Base-by-base conservation (phyloP, 2,113 vertebrate genomes). In the Odocoileus virginianus region DNA sequence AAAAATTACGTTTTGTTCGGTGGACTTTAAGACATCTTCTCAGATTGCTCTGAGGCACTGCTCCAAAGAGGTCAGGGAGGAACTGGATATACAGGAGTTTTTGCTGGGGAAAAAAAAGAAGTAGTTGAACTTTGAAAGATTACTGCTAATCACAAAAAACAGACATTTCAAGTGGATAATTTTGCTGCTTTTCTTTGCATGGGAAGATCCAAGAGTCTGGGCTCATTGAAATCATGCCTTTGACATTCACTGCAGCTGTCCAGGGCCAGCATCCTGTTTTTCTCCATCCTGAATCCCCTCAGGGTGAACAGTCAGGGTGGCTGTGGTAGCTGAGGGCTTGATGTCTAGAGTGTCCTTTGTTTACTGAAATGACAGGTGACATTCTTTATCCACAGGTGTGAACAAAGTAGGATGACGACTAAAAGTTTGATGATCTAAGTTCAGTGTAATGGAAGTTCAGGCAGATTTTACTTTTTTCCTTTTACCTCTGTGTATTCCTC, bases 1-100 rank as follows among this genome's bases (percentile, higher is more conserved):
- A 45, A 45, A 7, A 78, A 45, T 28, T 28, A 27, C 0, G 0
- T 45, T 45, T 78, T 78, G 45, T 28, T 45, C 0, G 0, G 40
- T 45, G 40, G 25, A 78, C 40, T 78, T 78, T 6, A 45, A 45
- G 74, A 78, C 23, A 78, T 14, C 13, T 7, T 45, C 74, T 45
- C 74, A 28, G 40, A 78, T 45, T 15, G 0, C 13, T 79, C 76
- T 79, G 43, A 50, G 27, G 2, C 0, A 50, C 76, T 79, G 7
- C 15, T 79, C 45, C 45, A 30, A 79, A 79, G 27, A 30, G 28
- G 15, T 79, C 14, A 50, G 45, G 76, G 45, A 30, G 8, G 2
- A 50, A 47, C 27, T 1, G 28, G 27, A 79, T 79, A 50, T 16
- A 79, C 30, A 30, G 45, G 45, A 47, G 13, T 33, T 79, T 50